These are phyloP conservation scores for Drosophila bocki DNA, from an alignment of 1,140 invertebrate genomes.

Conservation along the genomic window DNA sequence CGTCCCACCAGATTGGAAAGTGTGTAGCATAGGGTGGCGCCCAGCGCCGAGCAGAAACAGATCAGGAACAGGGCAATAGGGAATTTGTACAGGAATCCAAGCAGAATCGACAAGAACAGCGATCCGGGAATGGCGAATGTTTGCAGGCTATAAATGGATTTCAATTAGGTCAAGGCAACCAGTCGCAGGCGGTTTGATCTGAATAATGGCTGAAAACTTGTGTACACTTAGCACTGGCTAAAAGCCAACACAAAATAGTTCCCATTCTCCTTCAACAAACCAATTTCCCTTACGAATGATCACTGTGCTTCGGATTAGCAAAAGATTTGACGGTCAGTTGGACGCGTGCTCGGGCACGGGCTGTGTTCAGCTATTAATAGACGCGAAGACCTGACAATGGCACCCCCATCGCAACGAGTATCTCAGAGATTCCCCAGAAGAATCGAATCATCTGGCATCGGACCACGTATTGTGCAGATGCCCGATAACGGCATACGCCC, in stretches of 20 bases:
- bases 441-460: slow-evolving; percentile 27
- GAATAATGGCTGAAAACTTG: background rate
- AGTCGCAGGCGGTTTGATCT: slow-evolving; percentile 39
- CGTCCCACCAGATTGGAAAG: slow-evolving; percentile 96
- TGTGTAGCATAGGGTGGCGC: slow-evolving; percentile 97
- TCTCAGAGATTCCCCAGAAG: slow-evolving; percentile 9
- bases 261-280: background rate
- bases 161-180: slow-evolving; percentile 63
- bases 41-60: slow-evolving; percentile 97
- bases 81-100: slow-evolving; percentile 98
- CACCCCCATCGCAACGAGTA: slow-evolving; percentile 38
- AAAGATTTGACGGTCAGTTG: slow-evolving; percentile 8
- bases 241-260: background rate
- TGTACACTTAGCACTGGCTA: slow-evolving; percentile 3
- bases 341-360: slow-evolving; percentile 18
- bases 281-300: background rate
- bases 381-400: slow-evolving; percentile 40
- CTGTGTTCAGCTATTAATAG: slow-evolving; percentile 42
- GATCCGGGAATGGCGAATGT: slow-evolving; percentile 99
- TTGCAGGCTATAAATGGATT: slow-evolving; percentile 91
- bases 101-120: slow-evolving; percentile 98
- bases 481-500: slow-evolving; percentile 29
- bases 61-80: slow-evolving; percentile 94
- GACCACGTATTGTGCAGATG: slow-evolving; percentile 42
- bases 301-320: slow-evolving; percentile 23